These are phyloP conservation scores for Chrysaora quinquecirrha DNA, from an alignment of 30 jellyfish, hydroid and myxozoan species.

Conservation along the genomic window DNA sequence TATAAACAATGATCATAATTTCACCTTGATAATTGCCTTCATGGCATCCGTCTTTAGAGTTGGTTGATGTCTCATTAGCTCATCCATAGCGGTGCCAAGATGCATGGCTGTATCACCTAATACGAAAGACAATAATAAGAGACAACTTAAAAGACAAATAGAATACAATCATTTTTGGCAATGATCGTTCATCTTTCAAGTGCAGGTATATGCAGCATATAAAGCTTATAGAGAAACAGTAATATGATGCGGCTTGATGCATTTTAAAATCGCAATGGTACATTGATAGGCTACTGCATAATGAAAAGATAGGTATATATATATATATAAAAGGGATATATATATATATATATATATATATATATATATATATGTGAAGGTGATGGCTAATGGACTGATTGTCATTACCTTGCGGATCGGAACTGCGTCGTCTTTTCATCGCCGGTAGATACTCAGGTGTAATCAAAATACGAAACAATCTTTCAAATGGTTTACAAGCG, in stretches of 20 bases:
- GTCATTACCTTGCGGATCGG: slow-evolving; percentile 97
- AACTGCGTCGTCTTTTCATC: slow-evolving; percentile 94
- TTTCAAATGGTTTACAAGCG: slow-evolving; percentile 89
- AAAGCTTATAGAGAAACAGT: no score
- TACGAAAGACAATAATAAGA: no score
- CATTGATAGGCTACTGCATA: no score
- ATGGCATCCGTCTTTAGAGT: slow-evolving; percentile 95
- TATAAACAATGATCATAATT: not conserved
- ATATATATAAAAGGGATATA: no score
- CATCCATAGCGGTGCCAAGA: slow-evolving; percentile 99
- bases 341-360: no score
- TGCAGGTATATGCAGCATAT: no score
- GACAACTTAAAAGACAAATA: not conserved
- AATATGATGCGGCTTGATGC: no score
- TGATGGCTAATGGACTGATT: no score
- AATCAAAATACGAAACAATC: slow-evolving; percentile 83
- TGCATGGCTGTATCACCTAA: slow-evolving; percentile 99
- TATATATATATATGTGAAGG: no score
- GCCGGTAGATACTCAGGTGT: slow-evolving; percentile 97
- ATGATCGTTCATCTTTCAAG: no score
- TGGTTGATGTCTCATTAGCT: slow-evolving; percentile 98
- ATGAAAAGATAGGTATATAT: no score
- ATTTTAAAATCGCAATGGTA: no score
- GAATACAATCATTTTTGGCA: not conserved
- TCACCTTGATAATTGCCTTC: slow-evolving; percentile 95